Percentiles rank a stretch among this genome's conserved stretches.
phyloP scores from a whole-genome alignment of 2,888 invertebrate genomes.

The Nebria brevicollis region DNA sequence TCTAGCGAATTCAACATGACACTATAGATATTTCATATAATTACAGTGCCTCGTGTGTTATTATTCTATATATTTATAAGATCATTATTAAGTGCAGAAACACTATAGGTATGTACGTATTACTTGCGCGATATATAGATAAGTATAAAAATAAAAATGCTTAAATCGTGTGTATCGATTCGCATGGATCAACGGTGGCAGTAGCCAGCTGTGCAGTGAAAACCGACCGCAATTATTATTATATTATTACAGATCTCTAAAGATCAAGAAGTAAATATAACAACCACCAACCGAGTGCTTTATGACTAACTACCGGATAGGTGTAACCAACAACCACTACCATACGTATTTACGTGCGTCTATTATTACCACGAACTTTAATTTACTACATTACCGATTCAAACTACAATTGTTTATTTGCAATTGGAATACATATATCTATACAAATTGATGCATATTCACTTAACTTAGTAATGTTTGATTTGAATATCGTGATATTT shows the following conservation, averaged over 20 bases:
- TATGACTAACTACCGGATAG: no score
- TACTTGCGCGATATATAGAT: background rate
- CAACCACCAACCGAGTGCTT: no score
- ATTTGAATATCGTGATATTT: background rate
- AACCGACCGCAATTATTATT: background rate
- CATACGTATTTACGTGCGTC: no score
- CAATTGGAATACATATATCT: no score
- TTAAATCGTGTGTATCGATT: constrained; percentile 31
- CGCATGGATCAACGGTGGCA: constrained; percentile 31
- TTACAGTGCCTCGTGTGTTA: background rate
- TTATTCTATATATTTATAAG: background rate
- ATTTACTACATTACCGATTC: no score
- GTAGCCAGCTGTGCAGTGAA: constrained; percentile 23
- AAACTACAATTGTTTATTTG: no score
- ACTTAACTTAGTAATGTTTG: background rate
- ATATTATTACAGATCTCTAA: background rate
- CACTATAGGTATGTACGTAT: background rate
- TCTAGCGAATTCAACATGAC: background rate
- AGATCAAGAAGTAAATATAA: background rate
- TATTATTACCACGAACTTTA: no score
- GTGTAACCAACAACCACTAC: no score
- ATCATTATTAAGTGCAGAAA: background rate
- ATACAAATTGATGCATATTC: no score
- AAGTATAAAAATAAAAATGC: background rate
- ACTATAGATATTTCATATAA: background rate